Percentiles rank a stretch among this genome's conserved stretches.
phyloP scores from a whole-genome alignment of 1,140 invertebrate species.

The Tetramorium alpestre region DNA sequence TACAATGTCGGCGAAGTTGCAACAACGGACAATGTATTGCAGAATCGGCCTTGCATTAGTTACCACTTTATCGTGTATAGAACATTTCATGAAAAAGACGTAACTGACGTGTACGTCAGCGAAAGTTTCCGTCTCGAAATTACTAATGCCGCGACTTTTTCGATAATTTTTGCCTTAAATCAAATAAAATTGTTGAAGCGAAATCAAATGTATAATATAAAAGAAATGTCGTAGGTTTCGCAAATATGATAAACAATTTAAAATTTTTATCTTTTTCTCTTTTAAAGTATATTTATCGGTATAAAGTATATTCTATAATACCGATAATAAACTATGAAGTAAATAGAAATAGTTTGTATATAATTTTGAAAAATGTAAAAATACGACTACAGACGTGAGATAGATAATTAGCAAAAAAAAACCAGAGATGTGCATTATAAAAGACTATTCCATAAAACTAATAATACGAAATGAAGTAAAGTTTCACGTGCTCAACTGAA shows the following conservation, averaged over 20 bases:
- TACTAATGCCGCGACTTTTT: neutral
- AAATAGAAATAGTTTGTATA: neutral
- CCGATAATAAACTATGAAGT: neutral
- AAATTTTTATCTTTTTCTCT: neutral
- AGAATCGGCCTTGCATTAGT: constrained; percentile 23
- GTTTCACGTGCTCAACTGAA: neutral
- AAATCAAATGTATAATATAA: neutral
- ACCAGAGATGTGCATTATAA: neutral
- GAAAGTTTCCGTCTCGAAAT: constrained; percentile 9
- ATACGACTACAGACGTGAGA: neutral
- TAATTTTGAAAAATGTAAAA: neutral
- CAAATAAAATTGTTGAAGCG: neutral
- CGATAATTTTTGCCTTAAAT: neutral
- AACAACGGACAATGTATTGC: constrained; percentile 34
- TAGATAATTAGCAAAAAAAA: neutral
- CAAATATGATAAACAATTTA: neutral
- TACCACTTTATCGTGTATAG: constrained; percentile 16
- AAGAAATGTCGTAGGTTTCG: neutral
- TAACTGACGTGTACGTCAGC: neutral
- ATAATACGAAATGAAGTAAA: neutral
- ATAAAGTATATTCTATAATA: neutral
- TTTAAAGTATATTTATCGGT: neutral
- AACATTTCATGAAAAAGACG: constrained; percentile 43
- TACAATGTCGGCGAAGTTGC: constrained; percentile 46
- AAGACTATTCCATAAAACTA: neutral